Percentiles rank a stretch among this genome's conserved stretches.
Evolutionary conservation across 1,140 invertebrate species (phyloP).

Genomic region (Elymnias hypermnestra): DNA sequence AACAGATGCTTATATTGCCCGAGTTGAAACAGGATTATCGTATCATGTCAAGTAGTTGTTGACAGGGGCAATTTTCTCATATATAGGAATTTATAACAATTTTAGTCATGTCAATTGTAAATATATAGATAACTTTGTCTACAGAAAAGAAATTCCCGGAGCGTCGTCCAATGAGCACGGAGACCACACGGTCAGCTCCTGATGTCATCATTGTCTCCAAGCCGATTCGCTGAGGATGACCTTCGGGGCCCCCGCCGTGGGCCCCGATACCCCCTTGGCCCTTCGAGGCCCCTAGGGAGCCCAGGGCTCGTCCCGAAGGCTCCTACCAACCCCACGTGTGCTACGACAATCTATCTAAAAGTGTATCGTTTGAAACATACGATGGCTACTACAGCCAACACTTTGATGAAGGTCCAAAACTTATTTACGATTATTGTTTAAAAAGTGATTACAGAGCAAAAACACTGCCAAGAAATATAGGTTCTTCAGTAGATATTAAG

Average conservation of each 20-base stretch:
- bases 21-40: no score
- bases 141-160: conserved; percentile 43
- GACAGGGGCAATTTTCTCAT: no score
- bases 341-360: conserved; percentile 36
- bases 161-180: conserved; percentile 81
- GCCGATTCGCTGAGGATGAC: conserved; percentile 71
- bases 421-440: conserved; percentile 59
- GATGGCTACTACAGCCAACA: conserved; percentile 62
- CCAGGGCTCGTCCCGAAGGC: conserved; percentile 53
- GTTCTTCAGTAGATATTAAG: conserved; percentile 46
- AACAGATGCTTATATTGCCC: no score
- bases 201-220: conserved; percentile 83
- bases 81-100: no score
- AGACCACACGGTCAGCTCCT: conserved; percentile 89
- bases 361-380: conserved; percentile 44
- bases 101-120: no score
- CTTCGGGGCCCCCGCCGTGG: conserved; percentile 60
- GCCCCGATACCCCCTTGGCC: conserved; percentile 55
- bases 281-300: conserved; percentile 32
- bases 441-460: conserved; percentile 62
- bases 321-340: conserved; percentile 43
- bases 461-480: conserved; percentile 58
- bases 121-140: no score
- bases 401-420: conserved; percentile 54
- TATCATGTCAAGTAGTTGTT: no score